Evolutionary conservation across 1,140 invertebrate species (phyloP).

Genomic region (Sycophila sp.): DNA sequence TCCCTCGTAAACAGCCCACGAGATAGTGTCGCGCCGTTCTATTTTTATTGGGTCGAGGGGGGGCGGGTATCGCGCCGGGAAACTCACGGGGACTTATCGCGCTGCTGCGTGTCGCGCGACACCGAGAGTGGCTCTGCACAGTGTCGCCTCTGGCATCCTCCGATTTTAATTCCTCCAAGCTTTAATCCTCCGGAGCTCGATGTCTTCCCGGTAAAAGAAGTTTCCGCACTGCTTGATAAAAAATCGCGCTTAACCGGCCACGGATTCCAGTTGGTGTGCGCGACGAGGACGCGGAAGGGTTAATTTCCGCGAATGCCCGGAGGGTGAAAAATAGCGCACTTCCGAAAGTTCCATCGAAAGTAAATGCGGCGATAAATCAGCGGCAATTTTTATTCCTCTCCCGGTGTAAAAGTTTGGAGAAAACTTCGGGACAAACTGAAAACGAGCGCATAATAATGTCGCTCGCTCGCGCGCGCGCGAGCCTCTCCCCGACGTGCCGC

Average conservation of each 20-base stretch:
- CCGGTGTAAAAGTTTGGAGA: constrained; percentile 7
- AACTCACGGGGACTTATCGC: neutral
- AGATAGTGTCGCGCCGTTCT: constrained; percentile 6
- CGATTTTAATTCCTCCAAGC: too few relatives aligned
- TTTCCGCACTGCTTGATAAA: too few relatives aligned
- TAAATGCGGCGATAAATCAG: constrained; percentile 23
- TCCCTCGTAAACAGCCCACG: neutral
- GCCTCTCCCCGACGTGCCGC: neutral
- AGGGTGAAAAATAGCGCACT: neutral
- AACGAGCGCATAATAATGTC: constrained; percentile 31
- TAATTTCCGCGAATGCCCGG: neutral
- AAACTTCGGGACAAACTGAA: constrained; percentile 21
- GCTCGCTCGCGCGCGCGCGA: neutral
- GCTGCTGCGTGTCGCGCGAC: neutral
- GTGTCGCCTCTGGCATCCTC: neutral
- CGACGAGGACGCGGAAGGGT: neutral
- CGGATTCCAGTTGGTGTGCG: too few relatives aligned
- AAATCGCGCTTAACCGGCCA: too few relatives aligned
- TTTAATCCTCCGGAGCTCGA: too few relatives aligned
- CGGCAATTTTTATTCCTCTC: neutral
- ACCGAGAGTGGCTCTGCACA: neutral
- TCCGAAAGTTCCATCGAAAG: neutral
- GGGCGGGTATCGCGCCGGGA: neutral
- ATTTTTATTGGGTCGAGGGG: constrained; percentile 22
- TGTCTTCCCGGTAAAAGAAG: too few relatives aligned